Evolutionary conservation across 2,113 vertebrate genomes (phyloP).

Genomic region (Pavo muticus): DNA sequence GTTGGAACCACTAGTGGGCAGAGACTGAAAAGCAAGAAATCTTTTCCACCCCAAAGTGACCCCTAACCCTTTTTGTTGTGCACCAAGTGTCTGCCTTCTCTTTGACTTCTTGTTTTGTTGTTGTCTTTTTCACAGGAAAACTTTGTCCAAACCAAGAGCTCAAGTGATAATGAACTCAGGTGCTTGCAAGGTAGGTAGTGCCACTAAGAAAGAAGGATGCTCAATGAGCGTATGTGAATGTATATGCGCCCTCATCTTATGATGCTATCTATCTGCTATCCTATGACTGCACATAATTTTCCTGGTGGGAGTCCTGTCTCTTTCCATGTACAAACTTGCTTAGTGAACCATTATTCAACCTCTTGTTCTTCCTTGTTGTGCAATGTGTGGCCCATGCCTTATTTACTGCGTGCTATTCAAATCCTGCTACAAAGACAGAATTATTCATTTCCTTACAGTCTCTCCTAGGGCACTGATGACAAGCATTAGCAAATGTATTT

Average conservation of each 20-base stretch:
- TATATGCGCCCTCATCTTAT: rapidly evolving
- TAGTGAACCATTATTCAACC: conserved; percentile 43
- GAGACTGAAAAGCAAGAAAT: conserved; percentile 12
- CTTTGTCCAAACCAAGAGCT: neutral
- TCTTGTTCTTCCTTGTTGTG: conserved; percentile 27
- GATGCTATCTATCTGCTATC: neutral
- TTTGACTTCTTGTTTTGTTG: neutral
- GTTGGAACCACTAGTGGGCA: conserved; percentile 39
- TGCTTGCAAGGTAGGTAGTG: neutral
- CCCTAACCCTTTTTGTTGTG: neutral
- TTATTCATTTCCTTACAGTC: conserved; percentile 54
- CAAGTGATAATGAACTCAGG: neutral
- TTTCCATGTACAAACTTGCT: conserved; percentile 30
- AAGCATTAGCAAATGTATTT: neutral
- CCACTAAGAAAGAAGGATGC: neutral
- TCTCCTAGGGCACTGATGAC: neutral
- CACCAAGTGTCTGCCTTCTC: neutral
- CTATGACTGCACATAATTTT: neutral
- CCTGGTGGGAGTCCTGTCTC: neutral
- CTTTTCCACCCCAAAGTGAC: conserved; percentile 33
- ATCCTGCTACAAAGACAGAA: neutral
- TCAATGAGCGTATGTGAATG: rapidly evolving
- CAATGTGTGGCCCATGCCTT: conserved; percentile 34
- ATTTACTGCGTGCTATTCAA: neutral
- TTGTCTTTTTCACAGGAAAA: neutral